Conservation (phyloP, 2,888 invertebrate species). For the Piscicola geometra region DNA sequence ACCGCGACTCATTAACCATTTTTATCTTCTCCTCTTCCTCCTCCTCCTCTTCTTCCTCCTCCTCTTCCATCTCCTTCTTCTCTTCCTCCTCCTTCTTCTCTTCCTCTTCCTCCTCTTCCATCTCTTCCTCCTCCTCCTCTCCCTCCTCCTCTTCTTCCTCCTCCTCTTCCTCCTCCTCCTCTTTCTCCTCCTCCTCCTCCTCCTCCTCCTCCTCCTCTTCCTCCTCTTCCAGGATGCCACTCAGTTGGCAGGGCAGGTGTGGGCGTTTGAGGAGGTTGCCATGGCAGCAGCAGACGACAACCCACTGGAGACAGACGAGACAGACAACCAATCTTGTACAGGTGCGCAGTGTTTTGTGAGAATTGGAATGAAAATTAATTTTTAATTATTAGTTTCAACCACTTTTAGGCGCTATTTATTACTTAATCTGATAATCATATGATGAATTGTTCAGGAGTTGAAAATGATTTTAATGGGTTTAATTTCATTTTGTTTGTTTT, state of each 20-base stretch:
- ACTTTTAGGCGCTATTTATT: no score
- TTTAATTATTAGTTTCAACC: no score
- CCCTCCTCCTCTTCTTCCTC: not conserved
- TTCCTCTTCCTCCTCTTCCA: constrained; percentile 15
- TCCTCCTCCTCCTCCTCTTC: not conserved
- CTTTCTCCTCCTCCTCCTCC: not conserved
- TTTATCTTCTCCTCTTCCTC: not conserved
- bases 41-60: not conserved
- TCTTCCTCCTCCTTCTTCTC: not conserved
- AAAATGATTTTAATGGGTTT: no score
- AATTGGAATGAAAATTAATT: no score
- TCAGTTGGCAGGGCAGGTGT: constrained; percentile 78
- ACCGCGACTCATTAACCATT: no score
- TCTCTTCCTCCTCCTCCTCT: not conserved
- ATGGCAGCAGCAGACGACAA: no score
- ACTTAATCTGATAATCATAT: no score
- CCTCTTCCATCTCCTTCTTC: not conserved
- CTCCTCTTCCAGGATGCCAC: constrained; percentile 63
- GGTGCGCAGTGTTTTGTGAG: no score
- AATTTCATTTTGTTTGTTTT: no score
- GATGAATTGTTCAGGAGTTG: no score
- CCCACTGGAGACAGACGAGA: not conserved
- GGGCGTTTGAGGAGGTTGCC: constrained; percentile 71
- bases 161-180: not conserved
- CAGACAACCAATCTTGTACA: not conserved